Evolutionary conservation across 2,888 invertebrate species (phyloP).

Genomic region (Eurois occulta): DNA sequence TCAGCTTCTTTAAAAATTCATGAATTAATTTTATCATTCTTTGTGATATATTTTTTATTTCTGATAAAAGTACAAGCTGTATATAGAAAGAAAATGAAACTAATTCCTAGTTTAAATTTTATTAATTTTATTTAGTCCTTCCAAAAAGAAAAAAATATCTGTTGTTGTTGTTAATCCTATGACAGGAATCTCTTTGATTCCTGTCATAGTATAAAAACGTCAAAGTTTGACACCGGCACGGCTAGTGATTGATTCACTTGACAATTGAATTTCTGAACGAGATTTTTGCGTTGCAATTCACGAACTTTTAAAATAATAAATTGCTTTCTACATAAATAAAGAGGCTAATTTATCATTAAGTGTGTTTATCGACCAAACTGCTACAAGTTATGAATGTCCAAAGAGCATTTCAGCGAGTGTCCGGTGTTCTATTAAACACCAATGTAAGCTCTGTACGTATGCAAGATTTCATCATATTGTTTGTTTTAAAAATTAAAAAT

Average conservation of each 20-base stretch:
- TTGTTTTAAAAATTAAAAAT: constrained; percentile 26
- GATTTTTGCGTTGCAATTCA: constrained; percentile 26
- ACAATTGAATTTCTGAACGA: constrained; percentile 49
- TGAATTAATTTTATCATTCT: no score
- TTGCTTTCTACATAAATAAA: neutral
- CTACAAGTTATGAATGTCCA: constrained; percentile 75
- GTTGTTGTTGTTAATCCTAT: no score
- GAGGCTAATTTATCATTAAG: constrained; percentile 19
- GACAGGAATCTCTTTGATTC: neutral
- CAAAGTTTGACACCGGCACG: neutral
- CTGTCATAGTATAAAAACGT: neutral
- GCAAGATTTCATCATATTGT: constrained; percentile 33
- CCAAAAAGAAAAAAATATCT: neutral
- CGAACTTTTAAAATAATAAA: constrained; percentile 53
- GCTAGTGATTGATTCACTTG: constrained; percentile 16
- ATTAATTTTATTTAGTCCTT: neutral
- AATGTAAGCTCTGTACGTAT: constrained; percentile 75
- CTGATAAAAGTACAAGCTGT: neutral
- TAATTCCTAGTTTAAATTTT: neutral
- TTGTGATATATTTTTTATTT: neutral
- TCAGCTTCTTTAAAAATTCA: constrained; percentile 4
- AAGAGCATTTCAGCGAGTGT: constrained; percentile 74
- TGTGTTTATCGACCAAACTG: neutral
- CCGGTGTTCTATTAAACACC: constrained; percentile 68
- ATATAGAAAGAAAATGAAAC: no score